Percentiles rank a stretch among this genome's conserved stretches.
Evolutionary conservation across 2,797 vertebrate species (phyloP).

Genomic region (Vultur gryphus): DNA sequence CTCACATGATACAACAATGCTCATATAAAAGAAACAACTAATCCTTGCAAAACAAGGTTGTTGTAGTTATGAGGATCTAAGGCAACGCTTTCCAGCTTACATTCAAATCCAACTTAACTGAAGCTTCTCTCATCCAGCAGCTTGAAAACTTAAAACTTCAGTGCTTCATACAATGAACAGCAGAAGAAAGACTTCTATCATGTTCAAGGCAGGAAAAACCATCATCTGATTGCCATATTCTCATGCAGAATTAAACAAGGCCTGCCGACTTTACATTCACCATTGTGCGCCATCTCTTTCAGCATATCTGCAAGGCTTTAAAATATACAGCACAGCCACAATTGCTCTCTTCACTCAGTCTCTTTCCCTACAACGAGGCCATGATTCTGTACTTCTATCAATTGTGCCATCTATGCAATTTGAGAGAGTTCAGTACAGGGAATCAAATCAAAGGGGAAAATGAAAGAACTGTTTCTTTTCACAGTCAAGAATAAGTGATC

Average conservation of each 20-base stretch:
- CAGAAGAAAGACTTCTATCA: background rate
- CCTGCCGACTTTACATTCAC: background rate
- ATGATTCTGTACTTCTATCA: slow-evolving; percentile 9
- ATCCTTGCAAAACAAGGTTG: background rate
- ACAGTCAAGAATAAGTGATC: slow-evolving; percentile 34
- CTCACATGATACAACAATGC: background rate
- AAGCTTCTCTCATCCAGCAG: background rate
- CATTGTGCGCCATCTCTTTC: background rate
- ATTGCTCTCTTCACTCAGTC: background rate
- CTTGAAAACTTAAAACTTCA: background rate
- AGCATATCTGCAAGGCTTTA: background rate
- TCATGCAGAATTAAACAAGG: background rate
- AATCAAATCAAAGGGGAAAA: slow-evolving; percentile 5
- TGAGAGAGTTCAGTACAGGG: background rate
- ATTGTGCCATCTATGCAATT: slow-evolving; percentile 9
- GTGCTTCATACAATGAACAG: background rate
- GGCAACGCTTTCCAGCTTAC: background rate
- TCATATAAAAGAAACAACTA: background rate
- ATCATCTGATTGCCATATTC: background rate
- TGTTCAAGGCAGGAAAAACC: background rate
- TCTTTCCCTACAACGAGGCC: background rate
- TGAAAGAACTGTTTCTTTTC: slow-evolving; percentile 21
- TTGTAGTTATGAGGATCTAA: background rate
- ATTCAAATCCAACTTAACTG: background rate
- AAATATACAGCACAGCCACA: background rate